phyloP scores from a whole-genome alignment of 2,888 invertebrate genomes.

The Epirrita christyi region DNA sequence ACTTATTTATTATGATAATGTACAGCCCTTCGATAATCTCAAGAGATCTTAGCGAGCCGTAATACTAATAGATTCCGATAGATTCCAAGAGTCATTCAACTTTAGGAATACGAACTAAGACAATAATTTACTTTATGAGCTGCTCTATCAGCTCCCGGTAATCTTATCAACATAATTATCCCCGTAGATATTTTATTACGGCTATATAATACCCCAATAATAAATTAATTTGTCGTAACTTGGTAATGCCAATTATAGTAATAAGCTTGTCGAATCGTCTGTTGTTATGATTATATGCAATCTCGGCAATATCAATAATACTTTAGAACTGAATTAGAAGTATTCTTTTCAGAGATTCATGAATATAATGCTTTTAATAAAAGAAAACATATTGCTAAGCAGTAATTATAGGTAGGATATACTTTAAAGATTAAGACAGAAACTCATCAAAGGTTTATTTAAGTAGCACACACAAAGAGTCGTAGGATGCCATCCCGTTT shows the following conservation, averaged over 20 bases:
- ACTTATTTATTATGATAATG: too few relatives aligned
- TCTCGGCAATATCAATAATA: too few relatives aligned
- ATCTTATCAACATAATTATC: conserved; percentile 15
- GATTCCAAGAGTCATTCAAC: conserved; percentile 3
- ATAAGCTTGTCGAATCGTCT: not conserved
- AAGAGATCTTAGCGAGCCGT: not conserved
- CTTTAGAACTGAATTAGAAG: too few relatives aligned
- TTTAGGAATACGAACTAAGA: conserved; percentile 9
- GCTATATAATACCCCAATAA: conserved; percentile 7
- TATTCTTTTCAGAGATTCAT: too few relatives aligned
- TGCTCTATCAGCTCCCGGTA: conserved; percentile 5
- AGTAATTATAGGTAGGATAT: too few relatives aligned
- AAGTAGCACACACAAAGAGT: too few relatives aligned
- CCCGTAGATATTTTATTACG: conserved; percentile 10
- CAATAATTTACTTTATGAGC: conserved; percentile 10
- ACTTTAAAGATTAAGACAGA: too few relatives aligned
- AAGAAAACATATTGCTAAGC: too few relatives aligned
- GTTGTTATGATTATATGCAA: too few relatives aligned
- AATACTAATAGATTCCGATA: conserved; percentile 6
- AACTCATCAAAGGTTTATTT: too few relatives aligned
- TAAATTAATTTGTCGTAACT: conserved; percentile 10
- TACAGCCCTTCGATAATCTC: conserved; percentile 1
- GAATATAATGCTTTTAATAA: too few relatives aligned
- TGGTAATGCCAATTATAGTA: not conserved
- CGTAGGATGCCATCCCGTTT: too few relatives aligned